Base-by-base conservation (phyloP, 2,888 invertebrate species). In the Noctua janthe region DNA sequence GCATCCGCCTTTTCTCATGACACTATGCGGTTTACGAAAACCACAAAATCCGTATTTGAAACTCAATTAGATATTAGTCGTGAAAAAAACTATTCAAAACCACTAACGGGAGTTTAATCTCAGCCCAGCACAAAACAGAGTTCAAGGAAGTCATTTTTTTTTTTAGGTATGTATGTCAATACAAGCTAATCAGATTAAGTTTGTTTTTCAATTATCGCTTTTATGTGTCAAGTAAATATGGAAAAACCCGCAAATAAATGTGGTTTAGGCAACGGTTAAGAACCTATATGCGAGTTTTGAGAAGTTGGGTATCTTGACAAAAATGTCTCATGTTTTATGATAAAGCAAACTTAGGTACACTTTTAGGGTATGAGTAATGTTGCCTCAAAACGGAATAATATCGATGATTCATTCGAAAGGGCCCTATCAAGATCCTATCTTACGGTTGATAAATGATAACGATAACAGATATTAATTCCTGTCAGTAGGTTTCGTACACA, bases 151-250 rank as follows among this genome's bases (percentile, higher is more conserved):
- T 59, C 4, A 51, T n/a, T 43, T 77, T 74, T 59, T 29, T 64
- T 35, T 11, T 56, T 49, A 49, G 49, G 11, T 47, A 47, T 1
- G 13, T 47, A n/a, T 35, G 67, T 67, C 54, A 76, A 76, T 56
- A 73, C 35, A 29, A 13, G 20, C 2, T 74, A 71, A 77, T 71
- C 13, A 71, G 62, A 78, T 71, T 59, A 78, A 7, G 71, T 86
- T 77, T 79, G 23, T 66, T 59, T 72, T 71, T 49, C 29, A 76
- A 86, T 86, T 79, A 85, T 35, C 71, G 39, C 4, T 59, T 29
- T 47, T 35, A 54, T 54, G 35, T 43, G 62, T 66, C 0, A 43
- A 66, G 54, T 59, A 64, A 79, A 72, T 51, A 76, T 62, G 59
- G 78, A 43, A 70, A 83, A 79, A 83, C 54, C 87, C 59, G 13